Evolutionary conservation across 2,113 vertebrate species (phyloP).

Genomic region (Gallinago undulata): DNA sequence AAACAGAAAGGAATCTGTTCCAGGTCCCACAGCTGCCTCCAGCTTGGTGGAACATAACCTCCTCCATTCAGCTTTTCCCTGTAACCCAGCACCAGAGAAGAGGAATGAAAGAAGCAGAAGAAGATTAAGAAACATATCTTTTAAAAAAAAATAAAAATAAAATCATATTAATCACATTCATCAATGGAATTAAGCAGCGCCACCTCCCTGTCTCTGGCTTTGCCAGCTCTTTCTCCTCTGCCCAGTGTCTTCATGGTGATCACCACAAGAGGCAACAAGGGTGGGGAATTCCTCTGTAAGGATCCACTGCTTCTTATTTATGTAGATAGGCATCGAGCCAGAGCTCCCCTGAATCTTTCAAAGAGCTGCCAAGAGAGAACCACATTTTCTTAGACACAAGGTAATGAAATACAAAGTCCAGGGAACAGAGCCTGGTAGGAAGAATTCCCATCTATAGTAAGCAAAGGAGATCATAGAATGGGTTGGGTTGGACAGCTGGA

Average conservation of each 20-base stretch:
- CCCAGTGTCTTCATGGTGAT: not conserved
- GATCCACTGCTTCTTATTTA: slow-evolving; percentile 61
- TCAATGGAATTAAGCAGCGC: not conserved
- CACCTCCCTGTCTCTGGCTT: slow-evolving; percentile 33
- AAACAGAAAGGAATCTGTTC: not conserved
- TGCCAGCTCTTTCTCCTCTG: not conserved
- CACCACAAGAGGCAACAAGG: slow-evolving; percentile 8
- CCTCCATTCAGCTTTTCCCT: not conserved
- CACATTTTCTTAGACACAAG: not conserved
- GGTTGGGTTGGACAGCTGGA: not conserved
- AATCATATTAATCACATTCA: slow-evolving; percentile 11
- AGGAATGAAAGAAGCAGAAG: slow-evolving; percentile 28
- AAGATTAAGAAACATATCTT: not conserved
- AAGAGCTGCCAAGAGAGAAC: slow-evolving; percentile 71
- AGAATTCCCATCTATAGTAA: not conserved
- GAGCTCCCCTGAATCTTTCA: slow-evolving; percentile 83
- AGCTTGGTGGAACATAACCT: not conserved
- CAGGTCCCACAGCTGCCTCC: not conserved
- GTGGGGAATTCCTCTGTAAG: not conserved
- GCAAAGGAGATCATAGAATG: not conserved
- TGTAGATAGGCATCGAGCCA: slow-evolving; percentile 85
- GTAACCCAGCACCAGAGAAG: not conserved
- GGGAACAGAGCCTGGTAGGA: not conserved
- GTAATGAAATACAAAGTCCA: not conserved
- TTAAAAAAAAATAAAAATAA: not conserved